A percentile compares a stretch with the other conserved stretches of the same genome.
Evolutionary conservation across 1,140 invertebrate species (phyloP).

Genomic region (Heliconius hewitsoni): DNA sequence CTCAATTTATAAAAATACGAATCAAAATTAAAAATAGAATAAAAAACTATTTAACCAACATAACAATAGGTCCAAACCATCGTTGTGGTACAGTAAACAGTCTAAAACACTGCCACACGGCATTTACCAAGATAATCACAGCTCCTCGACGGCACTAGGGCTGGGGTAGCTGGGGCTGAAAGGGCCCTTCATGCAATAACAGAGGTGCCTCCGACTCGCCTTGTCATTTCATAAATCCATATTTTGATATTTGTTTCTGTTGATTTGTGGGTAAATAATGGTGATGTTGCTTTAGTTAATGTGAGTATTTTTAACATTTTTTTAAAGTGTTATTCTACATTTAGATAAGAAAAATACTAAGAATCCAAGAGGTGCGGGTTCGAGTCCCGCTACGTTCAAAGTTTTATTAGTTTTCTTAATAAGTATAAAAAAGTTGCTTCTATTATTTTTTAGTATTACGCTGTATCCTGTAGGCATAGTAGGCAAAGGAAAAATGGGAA

Average conservation of each 20-base stretch:
- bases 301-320: no score
- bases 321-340: no score
- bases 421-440: no score
- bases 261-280: constrained; percentile 5
- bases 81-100: background rate
- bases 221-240: constrained; percentile 21
- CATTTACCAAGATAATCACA: constrained; percentile 30
- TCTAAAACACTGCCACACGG: background rate
- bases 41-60: background rate
- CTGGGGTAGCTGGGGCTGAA: background rate
- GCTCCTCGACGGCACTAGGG: constrained; percentile 31
- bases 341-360: no score
- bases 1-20: no score
- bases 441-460: no score
- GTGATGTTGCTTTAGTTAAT: background rate
- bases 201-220: constrained; percentile 36
- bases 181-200: constrained; percentile 45
- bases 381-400: no score
- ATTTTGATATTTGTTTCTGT: constrained; percentile 13
- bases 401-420: no score
- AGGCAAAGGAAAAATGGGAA: no score
- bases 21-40: no score
- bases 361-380: no score
- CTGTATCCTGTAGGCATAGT: no score
- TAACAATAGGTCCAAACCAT: background rate